These are phyloP conservation scores for Drosophila histrio DNA, from an alignment of 2,888 invertebrate genomes.

Conservation along the genomic window DNA sequence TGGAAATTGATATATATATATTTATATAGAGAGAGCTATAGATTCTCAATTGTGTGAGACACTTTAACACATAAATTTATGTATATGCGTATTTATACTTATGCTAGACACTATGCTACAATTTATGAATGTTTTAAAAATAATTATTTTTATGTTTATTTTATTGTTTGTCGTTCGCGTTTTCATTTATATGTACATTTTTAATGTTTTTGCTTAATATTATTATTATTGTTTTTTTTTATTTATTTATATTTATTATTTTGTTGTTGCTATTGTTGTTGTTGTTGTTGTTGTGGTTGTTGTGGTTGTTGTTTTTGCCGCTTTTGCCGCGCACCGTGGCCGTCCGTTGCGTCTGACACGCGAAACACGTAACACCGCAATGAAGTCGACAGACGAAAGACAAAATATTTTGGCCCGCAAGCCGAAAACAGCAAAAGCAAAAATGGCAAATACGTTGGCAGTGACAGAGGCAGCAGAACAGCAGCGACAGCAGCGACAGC, in stretches of 20 bases:
- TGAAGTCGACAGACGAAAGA: conserved; percentile 78
- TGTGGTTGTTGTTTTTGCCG: conserved; percentile 47
- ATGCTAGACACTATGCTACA: conserved; percentile 45
- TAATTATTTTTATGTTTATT: not conserved
- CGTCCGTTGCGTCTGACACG: conserved; percentile 82
- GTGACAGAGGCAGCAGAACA: conserved; percentile 24
- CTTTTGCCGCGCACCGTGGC: conserved; percentile 59
- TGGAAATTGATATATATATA: not conserved
- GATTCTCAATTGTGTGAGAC: not conserved
- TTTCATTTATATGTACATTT: conserved; percentile 15
- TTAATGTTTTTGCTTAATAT: not conserved
- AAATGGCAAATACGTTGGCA: conserved; percentile 62
- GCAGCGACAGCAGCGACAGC: conserved; percentile 12
- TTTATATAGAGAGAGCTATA: not conserved
- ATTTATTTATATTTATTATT: conserved; percentile 16
- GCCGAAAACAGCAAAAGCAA: conserved; percentile 70
- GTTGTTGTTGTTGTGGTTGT: conserved; percentile 4
- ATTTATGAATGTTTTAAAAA: conserved; percentile 34
- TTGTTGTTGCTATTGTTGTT: conserved; percentile 11
- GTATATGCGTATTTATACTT: conserved; percentile 18
- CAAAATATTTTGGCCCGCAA: conserved; percentile 76
- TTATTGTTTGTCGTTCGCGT: conserved; percentile 33
- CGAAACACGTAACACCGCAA: conserved; percentile 85
- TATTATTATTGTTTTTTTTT: not conserved
- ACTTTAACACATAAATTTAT: conserved; percentile 5